Evolutionary conservation across 2,113 vertebrate species (phyloP), one percentile per base, ranked within the genome.

Genomic region (Gila orcuttii): DNA sequence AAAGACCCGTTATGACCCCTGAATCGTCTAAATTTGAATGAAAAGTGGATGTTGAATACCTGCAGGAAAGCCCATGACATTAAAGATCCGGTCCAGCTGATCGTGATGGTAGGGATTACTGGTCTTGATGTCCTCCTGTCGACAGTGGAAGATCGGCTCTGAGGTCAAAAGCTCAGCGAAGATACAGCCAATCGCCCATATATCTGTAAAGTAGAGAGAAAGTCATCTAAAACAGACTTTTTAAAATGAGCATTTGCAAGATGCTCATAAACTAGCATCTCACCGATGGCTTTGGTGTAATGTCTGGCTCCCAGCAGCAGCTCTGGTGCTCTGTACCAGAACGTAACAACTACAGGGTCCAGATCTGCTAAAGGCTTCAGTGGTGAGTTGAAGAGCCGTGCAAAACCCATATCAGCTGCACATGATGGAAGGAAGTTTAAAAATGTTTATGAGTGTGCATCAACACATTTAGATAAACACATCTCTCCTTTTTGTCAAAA

Each of bases 271-370:
- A 80, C 33, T 23, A 39, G 33, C 6, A 0, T 25, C 97, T 97
- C 90, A 99, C 98, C 98, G 91, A 99, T 99, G 96, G 98, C 98
- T 99, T 99, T 99, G 96, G 98, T 99, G 96, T 99, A 99, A 95
- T 99, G 98, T 90, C 98, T 96, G 91, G 98, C 98, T 93, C 98
- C 98, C 85, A 99, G 96, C 91, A 99, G 95, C 76, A 99, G 93
- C 91, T 99, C 98, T 91, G 98, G 98, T 92, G 98, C 98, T 94
- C 98, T 96, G 95, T 99, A 99, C 98, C 98, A 99, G 95, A 99
- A 99, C 21, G 98, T 99, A 93, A 99, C 98, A 90, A 99, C 98
- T 93, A 99, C 98, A 87, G 98, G 98, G 96, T 99, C 98, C 91
- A 99, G 95, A 95, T 99, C 98, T 91, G 98, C 98, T 98, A 99